Percentiles rank a stretch among this genome's conserved stretches.
These are phyloP conservation scores for Ephialtes manifestator DNA, from an alignment of 2,888 invertebrate species.

Conservation along the genomic window DNA sequence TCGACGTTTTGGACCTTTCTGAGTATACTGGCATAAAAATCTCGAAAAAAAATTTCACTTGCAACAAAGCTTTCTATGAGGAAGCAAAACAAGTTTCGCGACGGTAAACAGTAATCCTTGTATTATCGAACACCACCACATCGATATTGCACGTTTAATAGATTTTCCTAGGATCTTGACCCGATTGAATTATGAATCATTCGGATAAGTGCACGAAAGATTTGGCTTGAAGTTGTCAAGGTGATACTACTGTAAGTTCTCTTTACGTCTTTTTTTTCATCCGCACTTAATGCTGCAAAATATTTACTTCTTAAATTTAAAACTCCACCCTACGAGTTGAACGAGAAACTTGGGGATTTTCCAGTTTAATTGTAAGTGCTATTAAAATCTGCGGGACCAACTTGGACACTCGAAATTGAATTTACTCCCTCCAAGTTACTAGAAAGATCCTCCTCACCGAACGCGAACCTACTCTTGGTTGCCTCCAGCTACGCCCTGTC, in stretches of 20 bases:
- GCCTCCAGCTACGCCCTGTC: slow-evolving; percentile 15
- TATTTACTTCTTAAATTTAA: background rate
- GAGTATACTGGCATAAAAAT: too few relatives aligned
- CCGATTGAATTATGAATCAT: too few relatives aligned
- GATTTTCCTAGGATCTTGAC: too few relatives aligned
- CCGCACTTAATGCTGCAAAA: background rate
- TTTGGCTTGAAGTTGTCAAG: too few relatives aligned
- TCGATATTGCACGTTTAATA: too few relatives aligned
- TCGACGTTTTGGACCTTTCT: too few relatives aligned
- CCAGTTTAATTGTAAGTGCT: slow-evolving; percentile 18
- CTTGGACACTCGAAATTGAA: slow-evolving; percentile 62
- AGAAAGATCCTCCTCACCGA: slow-evolving; percentile 8
- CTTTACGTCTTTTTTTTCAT: background rate
- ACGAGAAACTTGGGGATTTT: slow-evolving; percentile 4
- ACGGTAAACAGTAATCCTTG: too few relatives aligned
- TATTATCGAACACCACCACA: too few relatives aligned
- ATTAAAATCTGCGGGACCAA: slow-evolving; percentile 31
- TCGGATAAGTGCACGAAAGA: too few relatives aligned
- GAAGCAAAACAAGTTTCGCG: too few relatives aligned
- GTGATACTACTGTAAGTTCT: background rate
- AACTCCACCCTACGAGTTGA: background rate
- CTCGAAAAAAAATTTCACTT: too few relatives aligned
- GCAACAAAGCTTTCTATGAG: too few relatives aligned
- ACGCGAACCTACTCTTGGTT: background rate
- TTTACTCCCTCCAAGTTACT: slow-evolving; percentile 38